Evolutionary conservation across 2,888 invertebrate species (phyloP).

Genomic region (Lepidocyrtinus sp.): DNA sequence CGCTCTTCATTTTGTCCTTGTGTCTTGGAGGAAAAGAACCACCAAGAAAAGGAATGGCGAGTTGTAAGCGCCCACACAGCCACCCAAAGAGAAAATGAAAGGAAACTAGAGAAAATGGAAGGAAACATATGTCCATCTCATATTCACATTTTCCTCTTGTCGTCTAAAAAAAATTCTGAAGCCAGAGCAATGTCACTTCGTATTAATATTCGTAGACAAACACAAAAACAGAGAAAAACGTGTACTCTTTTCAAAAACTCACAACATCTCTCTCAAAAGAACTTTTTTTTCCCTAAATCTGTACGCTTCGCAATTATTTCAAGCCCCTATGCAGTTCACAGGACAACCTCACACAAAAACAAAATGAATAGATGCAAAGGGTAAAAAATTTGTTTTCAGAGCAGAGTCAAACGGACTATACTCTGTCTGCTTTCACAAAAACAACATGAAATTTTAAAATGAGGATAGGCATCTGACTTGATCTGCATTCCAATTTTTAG

Average conservation of each 20-base stretch:
- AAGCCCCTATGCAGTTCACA: no score
- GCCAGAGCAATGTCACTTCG: constrained; percentile 41
- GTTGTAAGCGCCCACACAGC: constrained; percentile 11
- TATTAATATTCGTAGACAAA: constrained; percentile 55
- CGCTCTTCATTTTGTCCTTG: constrained; percentile 51
- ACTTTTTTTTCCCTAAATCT: background rate
- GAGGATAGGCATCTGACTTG: constrained; percentile 26
- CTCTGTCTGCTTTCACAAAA: constrained; percentile 5
- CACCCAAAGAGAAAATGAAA: constrained; percentile 28
- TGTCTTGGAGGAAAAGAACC: constrained; percentile 41
- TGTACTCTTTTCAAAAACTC: background rate
- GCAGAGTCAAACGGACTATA: background rate
- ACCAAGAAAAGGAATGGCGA: constrained; percentile 26
- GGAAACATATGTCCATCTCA: constrained; percentile 54
- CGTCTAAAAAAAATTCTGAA: background rate
- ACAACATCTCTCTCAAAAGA: no score
- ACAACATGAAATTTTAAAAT: constrained; percentile 56
- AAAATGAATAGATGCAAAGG: constrained; percentile 4
- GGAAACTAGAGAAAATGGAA: constrained; percentile 31
- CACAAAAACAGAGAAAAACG: constrained; percentile 32
- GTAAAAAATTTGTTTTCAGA: background rate
- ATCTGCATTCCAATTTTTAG: constrained; percentile 51
- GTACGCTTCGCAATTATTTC: background rate
- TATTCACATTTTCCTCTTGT: constrained; percentile 42
- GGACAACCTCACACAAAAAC: constrained; percentile 21